These are phyloP conservation scores for Seriola quinqueradiata DNA, from an alignment of 2,113 vertebrate species.

Conservation along the genomic window DNA sequence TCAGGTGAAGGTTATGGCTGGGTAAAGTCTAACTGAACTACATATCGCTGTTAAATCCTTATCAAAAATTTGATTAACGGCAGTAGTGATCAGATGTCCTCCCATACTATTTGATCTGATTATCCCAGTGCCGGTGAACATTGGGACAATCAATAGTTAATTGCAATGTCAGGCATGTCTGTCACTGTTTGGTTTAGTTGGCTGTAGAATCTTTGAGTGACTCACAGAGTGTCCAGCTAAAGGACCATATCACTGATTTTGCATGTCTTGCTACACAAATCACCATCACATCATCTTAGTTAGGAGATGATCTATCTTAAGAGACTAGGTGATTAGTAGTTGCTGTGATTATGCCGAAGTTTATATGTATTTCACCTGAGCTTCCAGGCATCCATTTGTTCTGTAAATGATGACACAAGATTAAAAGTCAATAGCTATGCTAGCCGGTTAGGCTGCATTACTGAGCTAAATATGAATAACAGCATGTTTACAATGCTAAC, in stretches of 20 bases:
- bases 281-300: background rate
- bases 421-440: background rate
- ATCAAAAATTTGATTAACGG: background rate
- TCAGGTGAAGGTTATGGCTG: conserved; percentile 26
- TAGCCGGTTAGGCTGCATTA: background rate
- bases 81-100: background rate
- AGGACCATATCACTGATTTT: background rate
- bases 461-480: background rate
- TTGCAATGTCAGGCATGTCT: background rate
- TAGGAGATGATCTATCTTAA: too few relatives aligned
- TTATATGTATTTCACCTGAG: background rate
- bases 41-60: background rate
- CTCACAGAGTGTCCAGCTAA: too few relatives aligned
- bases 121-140: background rate
- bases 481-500: background rate
- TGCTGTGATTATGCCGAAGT: background rate
- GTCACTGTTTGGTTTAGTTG: background rate
- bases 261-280: background rate
- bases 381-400: background rate
- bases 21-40: conserved; percentile 10
- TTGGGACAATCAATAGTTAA: background rate
- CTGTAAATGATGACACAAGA: background rate
- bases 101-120: background rate
- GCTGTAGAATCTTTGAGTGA: background rate
- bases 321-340: background rate